These are phyloP conservation scores for Coccyzus lansbergi DNA, from an alignment of 2,797 vertebrate genomes.

Conservation along the genomic window DNA sequence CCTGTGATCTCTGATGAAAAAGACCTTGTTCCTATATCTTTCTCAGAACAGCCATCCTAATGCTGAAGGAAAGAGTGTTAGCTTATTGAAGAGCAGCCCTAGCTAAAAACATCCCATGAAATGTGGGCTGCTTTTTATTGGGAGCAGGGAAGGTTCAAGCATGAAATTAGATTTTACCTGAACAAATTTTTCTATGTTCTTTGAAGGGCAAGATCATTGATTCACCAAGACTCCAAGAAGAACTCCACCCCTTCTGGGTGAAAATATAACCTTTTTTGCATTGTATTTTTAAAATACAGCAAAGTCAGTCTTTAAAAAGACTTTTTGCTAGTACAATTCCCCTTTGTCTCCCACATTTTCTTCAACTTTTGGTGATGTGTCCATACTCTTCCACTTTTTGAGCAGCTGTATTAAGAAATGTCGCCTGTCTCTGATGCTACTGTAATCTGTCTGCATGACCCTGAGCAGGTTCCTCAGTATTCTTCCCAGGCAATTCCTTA, in stretches of 20 bases:
- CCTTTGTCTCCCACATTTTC: background rate
- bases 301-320: background rate
- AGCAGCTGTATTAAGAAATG: background rate
- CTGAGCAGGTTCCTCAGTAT: background rate
- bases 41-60: background rate
- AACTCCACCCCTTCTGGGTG: background rate
- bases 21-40: background rate
- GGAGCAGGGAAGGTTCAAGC: accelerated
- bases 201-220: background rate
- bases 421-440: background rate
- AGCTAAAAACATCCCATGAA: background rate
- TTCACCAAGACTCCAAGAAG: background rate
- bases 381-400: background rate
- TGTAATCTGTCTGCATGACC: background rate
- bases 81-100: too few species aligned
- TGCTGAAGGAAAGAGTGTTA: background rate
- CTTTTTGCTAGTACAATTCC: background rate
- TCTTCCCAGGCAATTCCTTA: background rate
- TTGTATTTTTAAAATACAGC: background rate
- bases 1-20: background rate
- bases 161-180: background rate
- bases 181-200: background rate
- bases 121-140: background rate
- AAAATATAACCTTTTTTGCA: background rate
- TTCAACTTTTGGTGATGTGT: background rate